Base-by-base conservation (phyloP, 2,797 vertebrate species). In the Urocyon cinereoargenteus region DNA sequence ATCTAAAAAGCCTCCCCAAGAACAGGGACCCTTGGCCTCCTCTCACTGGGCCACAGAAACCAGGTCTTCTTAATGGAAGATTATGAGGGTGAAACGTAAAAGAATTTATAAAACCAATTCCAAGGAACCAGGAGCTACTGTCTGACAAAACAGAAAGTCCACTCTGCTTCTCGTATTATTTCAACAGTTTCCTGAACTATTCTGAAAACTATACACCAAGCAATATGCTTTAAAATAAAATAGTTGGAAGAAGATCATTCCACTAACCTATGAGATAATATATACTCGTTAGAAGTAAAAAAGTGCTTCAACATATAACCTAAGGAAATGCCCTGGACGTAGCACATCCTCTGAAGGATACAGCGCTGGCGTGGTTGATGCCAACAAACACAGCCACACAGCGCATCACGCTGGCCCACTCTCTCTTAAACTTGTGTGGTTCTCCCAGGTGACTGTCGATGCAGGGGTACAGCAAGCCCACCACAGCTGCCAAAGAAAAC, bases 391-490 rank as follows among this genome's bases (percentile, higher is more conserved):
- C 99, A 0, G 99, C 99, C 66, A 99, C 99, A 86, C 99, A 99
- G 95, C 99, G 99, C 99, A 99, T 99, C 75, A 99, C 99, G 31
- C 99, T 99, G 97, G 99, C 99, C 99, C 99, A 99, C 96, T 99
- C 99, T 94, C 99, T 98, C 99, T 99, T 99, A 98, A 99, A 99
- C 97, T 99, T 99, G 99, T 99, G 99, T 0, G 99, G 99, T 93
- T 99, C 99, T 66, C 99, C 99, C 73, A 99, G 98, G 97, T 99
- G 99, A 94, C 99, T 99, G 99, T 99, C 99, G 49, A 99, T 99
- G 98, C 99, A 99, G 81, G 99, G 99, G 92, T 99, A 99, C 96
- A 99, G 98, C 96, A 99, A 98, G 90, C 99, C 99, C 13, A 99
- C 99, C 0, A 99, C 99, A 97, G 99, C 99, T 99, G 99, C 26